Evolutionary conservation across 2,797 vertebrate genomes (phyloP).

Genomic region (Artibeus lituratus): DNA sequence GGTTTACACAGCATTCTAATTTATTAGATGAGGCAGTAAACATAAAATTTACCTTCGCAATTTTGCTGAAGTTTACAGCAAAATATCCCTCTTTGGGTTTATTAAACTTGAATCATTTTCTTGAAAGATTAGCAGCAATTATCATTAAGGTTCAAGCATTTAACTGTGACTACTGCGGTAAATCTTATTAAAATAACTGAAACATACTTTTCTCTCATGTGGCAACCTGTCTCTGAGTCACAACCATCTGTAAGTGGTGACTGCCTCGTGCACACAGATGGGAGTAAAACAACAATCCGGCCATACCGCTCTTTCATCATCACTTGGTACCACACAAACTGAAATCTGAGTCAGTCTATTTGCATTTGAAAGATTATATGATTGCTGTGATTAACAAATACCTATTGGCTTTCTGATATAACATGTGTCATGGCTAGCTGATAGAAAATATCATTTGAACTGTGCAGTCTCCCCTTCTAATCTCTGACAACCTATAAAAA

Average conservation of each 20-base stretch:
- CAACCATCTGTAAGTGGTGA: conserved; percentile 98
- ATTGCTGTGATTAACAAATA: conserved; percentile 90
- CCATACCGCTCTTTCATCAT: conserved; percentile 93
- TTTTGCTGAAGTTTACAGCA: conserved; percentile 77
- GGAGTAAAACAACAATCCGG: conserved; percentile 94
- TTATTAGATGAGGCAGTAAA: conserved; percentile 57
- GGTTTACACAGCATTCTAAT: not conserved
- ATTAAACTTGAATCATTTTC: conserved; percentile 86
- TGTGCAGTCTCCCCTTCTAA: conserved; percentile 72
- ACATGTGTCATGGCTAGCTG: conserved; percentile 77
- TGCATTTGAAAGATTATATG: conserved; percentile 91
- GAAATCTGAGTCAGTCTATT: conserved; percentile 91
- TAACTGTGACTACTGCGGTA: conserved; percentile 93
- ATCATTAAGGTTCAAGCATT: conserved; percentile 93
- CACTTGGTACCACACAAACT: conserved; percentile 96
- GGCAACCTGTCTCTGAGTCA: conserved; percentile 96
- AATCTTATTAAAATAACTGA: conserved; percentile 98
- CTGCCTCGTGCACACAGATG: conserved; percentile 94
- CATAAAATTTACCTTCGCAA: conserved; percentile 73
- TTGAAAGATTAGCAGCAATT: conserved; percentile 94
- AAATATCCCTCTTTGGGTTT: conserved; percentile 81
- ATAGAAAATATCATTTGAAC: conserved; percentile 76
- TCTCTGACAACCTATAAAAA: conserved; percentile 78
- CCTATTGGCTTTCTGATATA: conserved; percentile 70
- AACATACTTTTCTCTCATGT: conserved; percentile 91